Percentiles rank a stretch among this genome's conserved stretches.
phyloP scores from a whole-genome alignment of 2,888 invertebrate species.

The Philonicus albiceps region DNA sequence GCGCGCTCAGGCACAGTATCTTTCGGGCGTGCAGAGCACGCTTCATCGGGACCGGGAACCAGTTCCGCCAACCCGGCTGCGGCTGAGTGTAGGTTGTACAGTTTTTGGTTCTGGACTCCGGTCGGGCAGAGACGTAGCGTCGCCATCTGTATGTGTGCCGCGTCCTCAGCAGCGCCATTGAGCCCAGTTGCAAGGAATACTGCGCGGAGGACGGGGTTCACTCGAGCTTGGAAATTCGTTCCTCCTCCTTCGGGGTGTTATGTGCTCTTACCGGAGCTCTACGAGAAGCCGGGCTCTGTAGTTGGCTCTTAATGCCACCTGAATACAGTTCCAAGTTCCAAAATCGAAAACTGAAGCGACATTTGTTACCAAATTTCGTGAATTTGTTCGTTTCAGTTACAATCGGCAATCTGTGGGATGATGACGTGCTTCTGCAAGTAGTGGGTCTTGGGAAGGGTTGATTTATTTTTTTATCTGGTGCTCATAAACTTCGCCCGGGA shows the following conservation, averaged over 20 bases:
- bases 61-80: neutral
- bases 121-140: neutral
- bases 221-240: conserved; percentile 15
- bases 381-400: conserved; percentile 58
- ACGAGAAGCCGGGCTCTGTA: neutral
- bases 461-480: neutral
- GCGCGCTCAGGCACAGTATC: neutral
- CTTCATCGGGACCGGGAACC: neutral
- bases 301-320: conserved; percentile 33
- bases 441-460: neutral
- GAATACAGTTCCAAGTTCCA: conserved; percentile 19
- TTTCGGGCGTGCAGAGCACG: conserved; percentile 6
- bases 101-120: neutral
- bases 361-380: conserved; percentile 38
- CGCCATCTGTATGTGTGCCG: neutral
- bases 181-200: neutral
- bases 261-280: neutral
- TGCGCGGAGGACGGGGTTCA: neutral
- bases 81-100: neutral
- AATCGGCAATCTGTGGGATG: conserved; percentile 60
- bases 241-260: conserved; percentile 39
- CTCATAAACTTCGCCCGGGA: neutral
- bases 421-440: conserved; percentile 55
- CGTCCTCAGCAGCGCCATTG: neutral
- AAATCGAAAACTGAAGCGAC: conserved; percentile 1